phyloP scores from a whole-genome alignment of 1,140 invertebrate species.

The Sycobia sp. region DNA sequence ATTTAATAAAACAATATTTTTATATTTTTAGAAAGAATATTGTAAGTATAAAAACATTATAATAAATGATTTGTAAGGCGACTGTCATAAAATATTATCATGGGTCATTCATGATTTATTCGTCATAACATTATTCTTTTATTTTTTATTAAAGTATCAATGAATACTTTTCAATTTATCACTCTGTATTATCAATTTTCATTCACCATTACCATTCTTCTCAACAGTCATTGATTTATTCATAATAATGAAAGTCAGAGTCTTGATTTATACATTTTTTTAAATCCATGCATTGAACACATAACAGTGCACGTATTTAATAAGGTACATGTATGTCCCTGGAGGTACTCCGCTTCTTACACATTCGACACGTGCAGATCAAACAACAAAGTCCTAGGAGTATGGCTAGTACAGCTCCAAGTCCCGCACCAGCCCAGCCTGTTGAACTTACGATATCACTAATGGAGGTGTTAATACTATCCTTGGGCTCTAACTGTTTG shows the following conservation, averaged over 20 bases:
- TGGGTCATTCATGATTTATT: no score
- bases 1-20: no score
- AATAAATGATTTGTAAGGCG: no score
- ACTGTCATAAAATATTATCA: no score
- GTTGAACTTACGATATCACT: slow-evolving; percentile 45
- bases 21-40: no score
- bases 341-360: slow-evolving; percentile 50
- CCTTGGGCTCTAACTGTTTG: slow-evolving; percentile 18
- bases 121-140: no score
- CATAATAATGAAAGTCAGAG: no score
- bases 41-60: no score
- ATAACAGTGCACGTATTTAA: slow-evolving; percentile 33
- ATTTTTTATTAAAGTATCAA: not conserved
- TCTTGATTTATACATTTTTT: no score
- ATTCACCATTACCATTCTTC: no score
- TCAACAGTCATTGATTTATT: no score
- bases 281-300: not conserved
- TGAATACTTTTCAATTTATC: not conserved
- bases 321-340: slow-evolving; percentile 60
- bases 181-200: no score
- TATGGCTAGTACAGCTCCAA: slow-evolving; percentile 56
- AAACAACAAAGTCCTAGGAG: slow-evolving; percentile 58
- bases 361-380: slow-evolving; percentile 59
- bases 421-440: slow-evolving; percentile 56
- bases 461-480: not conserved